Conservation (phyloP, 2,797 vertebrate genomes). For the Eulemur mongoz region DNA sequence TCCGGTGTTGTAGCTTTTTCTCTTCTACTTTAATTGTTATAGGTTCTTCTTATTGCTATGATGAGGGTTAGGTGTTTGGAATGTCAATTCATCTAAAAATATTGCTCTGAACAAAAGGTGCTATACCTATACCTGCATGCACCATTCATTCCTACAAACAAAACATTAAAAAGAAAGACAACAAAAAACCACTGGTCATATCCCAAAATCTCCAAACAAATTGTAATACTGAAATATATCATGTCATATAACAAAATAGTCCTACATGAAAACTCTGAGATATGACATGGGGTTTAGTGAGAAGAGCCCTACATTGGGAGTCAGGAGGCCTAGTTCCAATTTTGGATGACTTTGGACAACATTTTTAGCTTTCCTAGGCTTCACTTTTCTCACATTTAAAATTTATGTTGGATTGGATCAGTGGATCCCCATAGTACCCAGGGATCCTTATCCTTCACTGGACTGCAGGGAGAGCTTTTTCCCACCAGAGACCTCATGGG, state of each 20-base stretch:
- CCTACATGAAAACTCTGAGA: background rate
- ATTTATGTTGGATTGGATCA: background rate
- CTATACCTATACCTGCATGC: background rate
- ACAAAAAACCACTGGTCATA: background rate
- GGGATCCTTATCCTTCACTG: background rate
- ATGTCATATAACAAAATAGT: background rate
- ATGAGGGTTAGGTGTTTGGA: background rate
- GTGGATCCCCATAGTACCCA: background rate
- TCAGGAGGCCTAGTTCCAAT: background rate
- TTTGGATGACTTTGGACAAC: background rate
- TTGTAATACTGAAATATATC: background rate
- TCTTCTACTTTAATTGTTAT: background rate
- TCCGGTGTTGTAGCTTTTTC: background rate
- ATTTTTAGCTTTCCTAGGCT: background rate
- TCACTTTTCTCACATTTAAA: background rate
- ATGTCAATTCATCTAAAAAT: background rate
- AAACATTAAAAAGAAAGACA: background rate
- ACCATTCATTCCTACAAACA: background rate
- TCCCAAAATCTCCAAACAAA: background rate
- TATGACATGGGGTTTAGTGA: background rate
- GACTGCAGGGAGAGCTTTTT: background rate
- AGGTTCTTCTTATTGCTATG: background rate
- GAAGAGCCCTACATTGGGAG: background rate
- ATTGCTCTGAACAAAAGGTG: constrained; percentile 16
- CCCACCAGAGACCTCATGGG: background rate